A percentile compares a stretch with the other conserved stretches of the same genome.
Evolutionary conservation across 2,888 invertebrate genomes (phyloP).

Genomic region (Cylindroiulus punctatus): DNA sequence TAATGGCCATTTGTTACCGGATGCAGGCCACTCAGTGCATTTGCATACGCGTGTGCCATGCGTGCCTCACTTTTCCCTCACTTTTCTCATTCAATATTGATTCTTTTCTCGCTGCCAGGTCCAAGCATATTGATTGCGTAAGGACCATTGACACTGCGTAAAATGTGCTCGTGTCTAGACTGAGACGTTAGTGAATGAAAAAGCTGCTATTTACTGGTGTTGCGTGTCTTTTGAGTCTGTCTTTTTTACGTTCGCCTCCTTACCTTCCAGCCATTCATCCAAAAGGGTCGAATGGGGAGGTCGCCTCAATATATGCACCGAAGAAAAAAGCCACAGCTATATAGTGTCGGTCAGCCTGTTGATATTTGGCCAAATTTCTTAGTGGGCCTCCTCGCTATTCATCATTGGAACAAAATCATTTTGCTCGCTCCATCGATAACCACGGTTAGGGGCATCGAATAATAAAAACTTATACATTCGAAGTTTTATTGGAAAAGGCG

Average conservation of each 20-base stretch:
- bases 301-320: neutral
- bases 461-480: neutral
- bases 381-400: neutral
- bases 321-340: neutral
- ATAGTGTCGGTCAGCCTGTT: neutral
- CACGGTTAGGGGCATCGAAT: neutral
- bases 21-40: neutral
- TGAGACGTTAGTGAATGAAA: slow-evolving; percentile 39
- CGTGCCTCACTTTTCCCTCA: neutral
- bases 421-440: neutral
- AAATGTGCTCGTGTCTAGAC: slow-evolving; percentile 39
- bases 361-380: slow-evolving; percentile 29
- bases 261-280: slow-evolving; percentile 41
- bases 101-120: slow-evolving; percentile 1
- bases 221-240: slow-evolving; percentile 45
- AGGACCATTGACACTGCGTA: slow-evolving; percentile 16
- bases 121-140: slow-evolving; percentile 43
- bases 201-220: slow-evolving; percentile 43
- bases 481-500: neutral
- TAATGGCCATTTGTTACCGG: neutral
- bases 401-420: neutral
- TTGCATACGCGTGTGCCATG: slow-evolving; percentile 32
- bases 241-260: slow-evolving; percentile 25
- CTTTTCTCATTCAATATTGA: slow-evolving; percentile 35
- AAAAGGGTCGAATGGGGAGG: slow-evolving; percentile 31